phyloP scores from a whole-genome alignment of 2,888 invertebrate species.

The Endomychus coccineus region DNA sequence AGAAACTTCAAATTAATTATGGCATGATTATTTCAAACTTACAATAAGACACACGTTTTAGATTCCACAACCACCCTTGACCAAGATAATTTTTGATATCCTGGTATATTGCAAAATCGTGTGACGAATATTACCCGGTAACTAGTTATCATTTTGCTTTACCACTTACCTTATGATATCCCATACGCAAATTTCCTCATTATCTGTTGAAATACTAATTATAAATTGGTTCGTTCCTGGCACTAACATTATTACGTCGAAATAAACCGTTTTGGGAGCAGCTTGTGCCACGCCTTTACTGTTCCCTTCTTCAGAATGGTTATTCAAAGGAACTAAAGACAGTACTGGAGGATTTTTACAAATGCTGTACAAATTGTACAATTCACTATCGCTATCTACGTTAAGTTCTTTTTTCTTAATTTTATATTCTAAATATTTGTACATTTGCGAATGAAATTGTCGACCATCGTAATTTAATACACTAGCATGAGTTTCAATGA shows the following conservation, averaged over 20 bases:
- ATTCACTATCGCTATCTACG: conserved; percentile 27
- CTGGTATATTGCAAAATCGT: no score
- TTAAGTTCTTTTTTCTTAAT: conserved; percentile 34
- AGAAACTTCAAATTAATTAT: no score
- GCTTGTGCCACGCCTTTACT: conserved; percentile 11
- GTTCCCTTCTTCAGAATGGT: conserved; percentile 12
- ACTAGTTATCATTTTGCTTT: no score
- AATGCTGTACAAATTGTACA: conserved; percentile 44
- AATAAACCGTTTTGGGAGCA: conserved; percentile 39
- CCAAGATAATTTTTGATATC: no score
- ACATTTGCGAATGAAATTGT: conserved; percentile 71
- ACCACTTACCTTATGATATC: conserved; percentile 56
- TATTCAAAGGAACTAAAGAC: conserved; percentile 53
- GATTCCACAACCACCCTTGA: no score
- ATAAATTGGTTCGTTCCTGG: conserved; percentile 63
- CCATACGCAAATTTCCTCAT: conserved; percentile 77
- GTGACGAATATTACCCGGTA: no score
- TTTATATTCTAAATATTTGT: conserved; percentile 44
- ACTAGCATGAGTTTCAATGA: conserved; percentile 63
- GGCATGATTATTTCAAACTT: no score
- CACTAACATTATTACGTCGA: conserved; percentile 56
- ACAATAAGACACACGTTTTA: no score
- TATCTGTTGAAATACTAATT: conserved; percentile 64
- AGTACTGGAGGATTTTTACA: conserved; percentile 52
- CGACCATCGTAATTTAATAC: conserved; percentile 74